phyloP scores from a whole-genome alignment of 2,113 vertebrate genomes.

The Litocranius walleri region DNA sequence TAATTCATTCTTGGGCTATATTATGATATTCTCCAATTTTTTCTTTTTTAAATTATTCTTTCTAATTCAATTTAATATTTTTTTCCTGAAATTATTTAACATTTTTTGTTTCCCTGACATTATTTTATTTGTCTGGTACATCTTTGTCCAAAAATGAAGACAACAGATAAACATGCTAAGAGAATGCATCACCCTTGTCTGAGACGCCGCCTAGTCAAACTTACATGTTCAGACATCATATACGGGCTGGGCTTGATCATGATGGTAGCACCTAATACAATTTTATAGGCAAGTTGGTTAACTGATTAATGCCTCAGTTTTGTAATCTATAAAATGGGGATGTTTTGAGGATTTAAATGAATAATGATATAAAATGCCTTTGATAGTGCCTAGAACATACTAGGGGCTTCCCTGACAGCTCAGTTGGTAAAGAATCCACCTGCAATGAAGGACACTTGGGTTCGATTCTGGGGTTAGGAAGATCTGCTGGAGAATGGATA shows the following conservation, averaged over 20 bases:
- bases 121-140: neutral
- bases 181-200: neutral
- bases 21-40: neutral
- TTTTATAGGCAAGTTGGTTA: neutral
- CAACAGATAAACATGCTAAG: neutral
- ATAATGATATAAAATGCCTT: neutral
- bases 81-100: neutral
- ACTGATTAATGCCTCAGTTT: neutral
- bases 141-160: neutral
- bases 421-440: neutral
- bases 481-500: neutral
- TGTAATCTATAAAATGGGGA: neutral
- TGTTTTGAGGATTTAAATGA: neutral
- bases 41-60: neutral
- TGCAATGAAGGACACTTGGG: neutral
- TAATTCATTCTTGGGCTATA: neutral
- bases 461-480: accelerated
- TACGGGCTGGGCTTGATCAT: neutral
- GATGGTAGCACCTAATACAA: neutral
- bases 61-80: neutral
- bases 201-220: neutral
- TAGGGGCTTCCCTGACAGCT: neutral
- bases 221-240: neutral
- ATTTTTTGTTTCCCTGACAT: neutral
- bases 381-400: neutral